Conservation (phyloP, 2,797 vertebrate genomes). For the Taeniopygia guttata region DNA sequence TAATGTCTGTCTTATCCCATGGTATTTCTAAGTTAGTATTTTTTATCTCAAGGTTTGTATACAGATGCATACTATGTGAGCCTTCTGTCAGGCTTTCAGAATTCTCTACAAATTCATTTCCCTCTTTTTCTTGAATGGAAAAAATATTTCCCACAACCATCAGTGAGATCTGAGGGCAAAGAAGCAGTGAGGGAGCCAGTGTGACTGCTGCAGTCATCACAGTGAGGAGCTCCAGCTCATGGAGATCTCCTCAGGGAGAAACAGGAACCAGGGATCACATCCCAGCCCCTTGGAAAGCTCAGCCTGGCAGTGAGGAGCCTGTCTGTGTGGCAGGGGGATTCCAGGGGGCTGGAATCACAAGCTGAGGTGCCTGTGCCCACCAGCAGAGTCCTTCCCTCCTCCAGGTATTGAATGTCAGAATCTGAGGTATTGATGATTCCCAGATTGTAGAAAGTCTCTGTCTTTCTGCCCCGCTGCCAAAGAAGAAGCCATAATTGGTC, state of each 20-base stretch:
- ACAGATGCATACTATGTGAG: neutral
- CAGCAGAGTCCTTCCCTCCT: too few species aligned
- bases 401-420: too few species aligned
- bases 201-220: neutral
- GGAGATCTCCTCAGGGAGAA: too few species aligned
- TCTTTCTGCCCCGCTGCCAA: too few species aligned
- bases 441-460: too few species aligned
- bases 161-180: neutral
- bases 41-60: neutral
- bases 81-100: neutral
- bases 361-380: neutral
- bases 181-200: neutral
- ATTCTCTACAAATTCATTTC: neutral
- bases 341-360: neutral
- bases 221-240: neutral
- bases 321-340: neutral
- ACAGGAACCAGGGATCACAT: neutral
- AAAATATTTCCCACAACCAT: neutral
- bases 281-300: neutral
- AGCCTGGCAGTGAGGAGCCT: neutral
- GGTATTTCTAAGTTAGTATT: neutral
- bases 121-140: neutral
- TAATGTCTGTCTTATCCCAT: neutral
- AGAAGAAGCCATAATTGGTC: too few species aligned
- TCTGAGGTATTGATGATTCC: too few species aligned